These are phyloP conservation scores for Miniopterus natalensis DNA, from an alignment of 2,113 vertebrate genomes.

Conservation along the genomic window DNA sequence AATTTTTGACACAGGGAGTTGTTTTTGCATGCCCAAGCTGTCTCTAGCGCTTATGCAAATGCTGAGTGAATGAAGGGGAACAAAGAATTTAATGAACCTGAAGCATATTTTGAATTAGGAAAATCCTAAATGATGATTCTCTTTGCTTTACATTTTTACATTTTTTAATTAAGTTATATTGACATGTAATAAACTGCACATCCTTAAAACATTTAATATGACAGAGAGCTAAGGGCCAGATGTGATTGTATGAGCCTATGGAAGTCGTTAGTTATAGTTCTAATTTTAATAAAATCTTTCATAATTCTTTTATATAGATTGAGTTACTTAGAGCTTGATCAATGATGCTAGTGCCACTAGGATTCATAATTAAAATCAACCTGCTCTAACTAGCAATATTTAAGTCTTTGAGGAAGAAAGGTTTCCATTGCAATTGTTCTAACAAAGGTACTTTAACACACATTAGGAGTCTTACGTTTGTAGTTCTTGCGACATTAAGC, in stretches of 20 bases:
- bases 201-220: neutral
- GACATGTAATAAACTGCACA: neutral
- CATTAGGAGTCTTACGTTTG: neutral
- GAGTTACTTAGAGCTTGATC: neutral
- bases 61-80: neutral
- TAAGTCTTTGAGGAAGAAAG: neutral
- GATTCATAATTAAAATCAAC: slow-evolving; percentile 29
- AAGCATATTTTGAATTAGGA: neutral
- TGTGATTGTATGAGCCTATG: neutral
- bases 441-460: neutral
- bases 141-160: neutral
- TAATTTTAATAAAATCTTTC: slow-evolving; percentile 38
- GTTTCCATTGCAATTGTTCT: neutral
- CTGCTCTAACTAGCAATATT: neutral
- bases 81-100: neutral
- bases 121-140: neutral
- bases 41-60: neutral
- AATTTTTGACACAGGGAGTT: neutral
- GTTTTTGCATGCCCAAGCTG: neutral
- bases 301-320: neutral
- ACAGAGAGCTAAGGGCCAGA: neutral
- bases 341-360: neutral
- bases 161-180: neutral
- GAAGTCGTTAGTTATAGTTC: neutral
- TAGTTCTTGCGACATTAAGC: neutral